Evolutionary conservation across 2,113 vertebrate genomes (phyloP).

Genomic region (Onychostruthus taczanowskii): DNA sequence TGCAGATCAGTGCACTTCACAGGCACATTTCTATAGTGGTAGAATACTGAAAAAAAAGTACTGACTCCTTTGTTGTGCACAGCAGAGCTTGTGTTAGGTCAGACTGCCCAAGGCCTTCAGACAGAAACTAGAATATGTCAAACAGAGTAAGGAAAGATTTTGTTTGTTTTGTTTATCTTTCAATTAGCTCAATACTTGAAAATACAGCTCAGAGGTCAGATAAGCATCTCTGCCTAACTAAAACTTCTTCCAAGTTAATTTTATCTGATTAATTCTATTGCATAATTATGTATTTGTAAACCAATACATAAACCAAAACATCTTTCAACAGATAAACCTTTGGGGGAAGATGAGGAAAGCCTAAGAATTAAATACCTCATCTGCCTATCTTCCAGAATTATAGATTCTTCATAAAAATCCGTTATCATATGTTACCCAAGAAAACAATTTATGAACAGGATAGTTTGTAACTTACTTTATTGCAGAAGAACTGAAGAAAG

Average conservation of each 20-base stretch:
- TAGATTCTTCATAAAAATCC: neutral
- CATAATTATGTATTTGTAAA: neutral
- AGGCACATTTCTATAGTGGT: neutral
- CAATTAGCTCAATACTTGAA: slow-evolving; percentile 1
- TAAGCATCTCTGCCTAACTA: neutral
- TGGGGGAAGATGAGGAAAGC: neutral
- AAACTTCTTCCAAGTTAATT: neutral
- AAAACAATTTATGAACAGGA: neutral
- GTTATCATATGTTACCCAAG: neutral
- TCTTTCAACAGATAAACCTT: neutral
- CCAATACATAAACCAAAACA: neutral
- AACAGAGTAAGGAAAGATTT: neutral
- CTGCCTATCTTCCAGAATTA: neutral
- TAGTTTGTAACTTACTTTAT: neutral
- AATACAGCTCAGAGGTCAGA: neutral
- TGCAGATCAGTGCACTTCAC: neutral
- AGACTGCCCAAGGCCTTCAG: neutral
- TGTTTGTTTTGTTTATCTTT: slow-evolving; percentile 4
- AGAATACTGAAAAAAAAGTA: neutral
- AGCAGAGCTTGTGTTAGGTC: neutral
- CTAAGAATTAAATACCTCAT: neutral
- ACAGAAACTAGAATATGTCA: neutral
- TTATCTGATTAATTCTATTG: neutral
- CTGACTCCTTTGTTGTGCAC: neutral
- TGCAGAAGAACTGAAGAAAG: neutral